Base-by-base conservation (phyloP, 37 sponge, comb jelly and placozoan species). In the Beroe ovata region DNA sequence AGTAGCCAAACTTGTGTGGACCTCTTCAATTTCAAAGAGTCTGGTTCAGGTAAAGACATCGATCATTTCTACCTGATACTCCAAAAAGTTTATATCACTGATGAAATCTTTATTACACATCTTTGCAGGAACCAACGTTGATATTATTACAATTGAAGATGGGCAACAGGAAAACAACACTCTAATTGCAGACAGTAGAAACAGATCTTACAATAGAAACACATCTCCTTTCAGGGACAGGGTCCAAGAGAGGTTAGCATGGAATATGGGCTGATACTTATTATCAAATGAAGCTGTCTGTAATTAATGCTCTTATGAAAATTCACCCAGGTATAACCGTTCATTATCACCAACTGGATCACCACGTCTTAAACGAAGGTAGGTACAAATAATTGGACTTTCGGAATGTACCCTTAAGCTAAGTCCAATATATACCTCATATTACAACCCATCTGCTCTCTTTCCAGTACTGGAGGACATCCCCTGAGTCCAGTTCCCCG, bases 1-100 rank as follows among this genome's bases (percentile, higher is more conserved):
- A 77, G 41, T 20, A 69, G 28, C 35, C 25, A 35, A 25, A 77
- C 84, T 36, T 42, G 33, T 23, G 84, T 77, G 35, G 84, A 77
- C 41, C 28, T 77, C 26, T 77, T 77, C 47, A 77, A 77, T 23
- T 77, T 77, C 54, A 77, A 40, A 77, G 84, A 77, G n/a, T 77
- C 84, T 39, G 54, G 54, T 41, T 42, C 84, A 40, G 84, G 84
- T 77, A 41, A 77, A n/a, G n/a, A n/a, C n/a, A n/a, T n/a, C n/a
- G n/a, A n/a, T n/a, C n/a, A n/a, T n/a, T n/a, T n/a, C n/a, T n/a
- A n/a, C n/a, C n/a, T n/a, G n/a, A n/a, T n/a, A n/a, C n/a, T n/a
- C n/a, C n/a, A n/a, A n/a, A n/a, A n/a, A n/a, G n/a, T n/a, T n/a
- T n/a, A n/a, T n/a, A n/a, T n/a, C n/a, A n/a, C n/a, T n/a, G n/a